phyloP scores from a whole-genome alignment of 1,140 invertebrate species.

The Euschistus heros region DNA sequence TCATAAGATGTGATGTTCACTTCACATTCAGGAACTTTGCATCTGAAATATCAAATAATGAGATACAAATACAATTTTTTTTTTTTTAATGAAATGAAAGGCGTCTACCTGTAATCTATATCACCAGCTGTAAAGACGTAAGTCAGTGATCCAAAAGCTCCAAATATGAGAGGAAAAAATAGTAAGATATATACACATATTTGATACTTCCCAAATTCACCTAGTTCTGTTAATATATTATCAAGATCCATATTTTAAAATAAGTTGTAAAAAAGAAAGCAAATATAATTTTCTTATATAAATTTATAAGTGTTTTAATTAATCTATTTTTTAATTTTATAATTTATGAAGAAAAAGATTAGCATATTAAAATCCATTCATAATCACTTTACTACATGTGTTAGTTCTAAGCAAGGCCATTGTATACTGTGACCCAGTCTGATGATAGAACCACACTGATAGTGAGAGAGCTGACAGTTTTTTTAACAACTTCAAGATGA shows the following conservation, averaged over 20 bases:
- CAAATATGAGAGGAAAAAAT: background rate
- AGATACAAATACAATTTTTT: background rate
- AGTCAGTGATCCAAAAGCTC: background rate
- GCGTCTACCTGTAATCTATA: background rate
- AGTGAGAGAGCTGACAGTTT: no score
- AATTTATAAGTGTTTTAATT: no score
- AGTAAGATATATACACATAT: background rate
- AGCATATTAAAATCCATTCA: no score
- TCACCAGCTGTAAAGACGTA: background rate
- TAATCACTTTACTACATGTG: no score
- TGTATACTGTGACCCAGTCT: no score
- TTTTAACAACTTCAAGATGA: no score
- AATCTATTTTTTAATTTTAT: no score
- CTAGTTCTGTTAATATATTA: background rate
- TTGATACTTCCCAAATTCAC: background rate
- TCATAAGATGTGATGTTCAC: background rate
- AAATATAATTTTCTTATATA: no score
- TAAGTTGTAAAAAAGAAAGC: no score
- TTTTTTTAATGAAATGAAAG: background rate
- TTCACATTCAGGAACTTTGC: slow-evolving; percentile 1
- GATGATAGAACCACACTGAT: no score
- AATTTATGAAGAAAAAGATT: no score
- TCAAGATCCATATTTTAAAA: background rate
- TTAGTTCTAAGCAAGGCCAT: no score
- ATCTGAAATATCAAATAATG: background rate